Evolutionary conservation across 2,113 vertebrate genomes (phyloP).

Genomic region (Muscicapa adusta): DNA sequence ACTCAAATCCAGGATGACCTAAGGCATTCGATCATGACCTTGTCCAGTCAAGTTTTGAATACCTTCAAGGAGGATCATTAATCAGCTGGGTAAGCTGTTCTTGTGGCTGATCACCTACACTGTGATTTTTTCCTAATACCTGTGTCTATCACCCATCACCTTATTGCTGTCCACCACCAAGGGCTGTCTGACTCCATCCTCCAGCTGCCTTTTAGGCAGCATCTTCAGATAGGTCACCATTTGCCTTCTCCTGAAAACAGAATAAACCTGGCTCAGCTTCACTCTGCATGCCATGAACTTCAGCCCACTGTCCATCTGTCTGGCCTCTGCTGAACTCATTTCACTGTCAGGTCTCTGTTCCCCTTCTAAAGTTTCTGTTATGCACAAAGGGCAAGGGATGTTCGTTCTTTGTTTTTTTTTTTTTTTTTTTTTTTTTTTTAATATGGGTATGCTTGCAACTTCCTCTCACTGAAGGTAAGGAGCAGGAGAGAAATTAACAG

Average conservation of each 20-base stretch:
- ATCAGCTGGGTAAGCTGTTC: not conserved
- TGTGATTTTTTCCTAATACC: not conserved
- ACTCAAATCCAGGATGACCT: not conserved
- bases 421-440: too few relatives aligned
- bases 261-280: not conserved
- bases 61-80: not conserved
- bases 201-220: not conserved
- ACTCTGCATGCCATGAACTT: not conserved
- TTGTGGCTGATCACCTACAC: not conserved
- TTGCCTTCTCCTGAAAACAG: not conserved
- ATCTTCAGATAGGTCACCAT: not conserved
- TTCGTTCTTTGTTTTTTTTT: not conserved
- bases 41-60: not conserved
- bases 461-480: not conserved
- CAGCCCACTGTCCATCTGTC: not conserved
- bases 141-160: not conserved
- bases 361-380: not conserved
- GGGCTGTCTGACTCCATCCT: rapidly evolving
- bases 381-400: not conserved
- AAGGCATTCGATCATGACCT: not conserved
- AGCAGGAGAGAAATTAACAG: not conserved
- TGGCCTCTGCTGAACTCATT: not conserved
- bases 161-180: not conserved
- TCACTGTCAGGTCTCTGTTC: not conserved
- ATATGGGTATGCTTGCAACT: not conserved